Percentiles rank a stretch among this genome's conserved stretches.
These are phyloP conservation scores for Trichopria drosophilae DNA, from an alignment of 2,888 invertebrate genomes.

Conservation along the genomic window DNA sequence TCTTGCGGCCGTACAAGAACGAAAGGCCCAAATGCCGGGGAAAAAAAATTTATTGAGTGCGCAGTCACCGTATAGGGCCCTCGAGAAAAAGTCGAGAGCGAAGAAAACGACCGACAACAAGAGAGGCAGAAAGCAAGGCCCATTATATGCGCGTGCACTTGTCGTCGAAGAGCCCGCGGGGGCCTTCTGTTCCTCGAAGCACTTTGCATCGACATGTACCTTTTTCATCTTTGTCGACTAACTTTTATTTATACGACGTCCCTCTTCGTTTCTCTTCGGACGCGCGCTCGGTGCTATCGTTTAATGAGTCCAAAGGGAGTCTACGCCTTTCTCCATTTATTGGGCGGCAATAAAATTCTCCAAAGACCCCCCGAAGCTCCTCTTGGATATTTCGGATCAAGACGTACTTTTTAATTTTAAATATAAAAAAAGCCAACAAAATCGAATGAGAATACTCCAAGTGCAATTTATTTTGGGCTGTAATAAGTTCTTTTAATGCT, in stretches of 20 bases:
- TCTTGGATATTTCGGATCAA: too few species aligned
- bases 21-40: conserved; percentile 25
- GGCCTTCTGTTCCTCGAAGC: conserved; percentile 37
- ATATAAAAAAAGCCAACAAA: conserved; percentile 3
- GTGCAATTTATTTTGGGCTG: too few species aligned
- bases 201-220: conserved; percentile 41
- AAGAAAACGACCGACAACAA: conserved; percentile 13
- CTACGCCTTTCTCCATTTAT: conserved; percentile 30
- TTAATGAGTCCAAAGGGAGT: conserved; percentile 5
- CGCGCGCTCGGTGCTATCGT: conserved; percentile 7
- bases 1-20: background rate
- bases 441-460: background rate
- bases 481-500: too few species aligned
- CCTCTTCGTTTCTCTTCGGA: conserved; percentile 16
- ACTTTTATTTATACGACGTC: conserved; percentile 13
- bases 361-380: conserved; percentile 38
- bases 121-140: conserved; percentile 31
- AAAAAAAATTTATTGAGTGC: conserved; percentile 39
- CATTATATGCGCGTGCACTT: conserved; percentile 43
- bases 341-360: conserved; percentile 34
- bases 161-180: conserved; percentile 34
- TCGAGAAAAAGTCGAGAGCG: conserved; percentile 29
- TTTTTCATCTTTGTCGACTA: conserved; percentile 17
- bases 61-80: conserved; percentile 30
- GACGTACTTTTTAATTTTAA: background rate